Conservation (phyloP, 1,140 invertebrate species). For the Bursaphelenchus mucronatus region DNA sequence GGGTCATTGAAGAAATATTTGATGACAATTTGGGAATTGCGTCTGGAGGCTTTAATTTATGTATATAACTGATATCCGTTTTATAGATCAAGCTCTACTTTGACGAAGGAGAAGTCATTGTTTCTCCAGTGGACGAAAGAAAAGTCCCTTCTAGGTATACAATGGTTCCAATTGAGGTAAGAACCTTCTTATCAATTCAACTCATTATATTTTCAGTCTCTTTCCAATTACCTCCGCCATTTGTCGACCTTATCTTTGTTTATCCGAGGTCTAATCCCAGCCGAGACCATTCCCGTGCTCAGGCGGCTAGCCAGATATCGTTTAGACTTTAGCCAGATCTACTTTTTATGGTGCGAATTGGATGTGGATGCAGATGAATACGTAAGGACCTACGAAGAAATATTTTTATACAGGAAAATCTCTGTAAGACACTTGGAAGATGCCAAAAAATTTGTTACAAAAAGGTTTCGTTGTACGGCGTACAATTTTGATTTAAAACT, state of each 20-base stretch:
- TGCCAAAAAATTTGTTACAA: no score
- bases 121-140: conserved; percentile 27
- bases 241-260: conserved; percentile 32
- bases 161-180: conserved; percentile 33
- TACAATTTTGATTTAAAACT: no score
- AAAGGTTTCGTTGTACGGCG: no score
- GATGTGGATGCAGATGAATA: conserved; percentile 28
- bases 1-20: no score
- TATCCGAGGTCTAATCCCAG: conserved; percentile 32
- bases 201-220: conserved; percentile 18
- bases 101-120: conserved; percentile 35
- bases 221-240: conserved; percentile 21
- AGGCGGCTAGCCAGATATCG: conserved; percentile 13
- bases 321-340: conserved; percentile 22
- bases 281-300: conserved; percentile 28
- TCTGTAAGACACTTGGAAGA: no score
- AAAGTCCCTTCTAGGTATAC: conserved; percentile 21
- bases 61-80: no score
- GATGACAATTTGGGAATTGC: no score
- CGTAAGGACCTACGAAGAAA: conserved; percentile 1
- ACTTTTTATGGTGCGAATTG: conserved; percentile 39
- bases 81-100: conserved; percentile 39
- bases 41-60: no score
- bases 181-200: conserved; percentile 13
- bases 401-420: no score